Evolutionary conservation across 2,888 invertebrate genomes (phyloP).

Genomic region (Cyrtodaria siliqua): DNA sequence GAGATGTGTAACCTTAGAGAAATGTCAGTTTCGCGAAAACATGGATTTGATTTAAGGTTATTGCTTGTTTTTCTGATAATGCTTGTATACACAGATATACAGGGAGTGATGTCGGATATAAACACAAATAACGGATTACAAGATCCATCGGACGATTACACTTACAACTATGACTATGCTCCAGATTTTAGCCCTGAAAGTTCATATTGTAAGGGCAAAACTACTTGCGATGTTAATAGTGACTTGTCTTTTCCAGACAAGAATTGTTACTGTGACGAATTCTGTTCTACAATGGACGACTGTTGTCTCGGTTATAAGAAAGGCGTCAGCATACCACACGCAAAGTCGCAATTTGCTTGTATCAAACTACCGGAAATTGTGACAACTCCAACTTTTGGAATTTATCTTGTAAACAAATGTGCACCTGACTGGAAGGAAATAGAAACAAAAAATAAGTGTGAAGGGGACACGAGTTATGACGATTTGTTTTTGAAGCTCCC

Average conservation of each 20-base stretch:
- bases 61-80: too few species aligned
- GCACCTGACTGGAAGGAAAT: constrained; percentile 4
- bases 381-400: constrained; percentile 6
- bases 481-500: constrained; percentile 29
- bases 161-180: too few species aligned
- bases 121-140: too few species aligned
- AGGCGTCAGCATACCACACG: not conserved
- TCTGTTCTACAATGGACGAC: constrained; percentile 9
- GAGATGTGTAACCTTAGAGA: too few species aligned
- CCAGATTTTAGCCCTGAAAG: not conserved
- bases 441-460: not conserved
- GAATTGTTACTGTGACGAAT: constrained; percentile 26
- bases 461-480: not conserved
- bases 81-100: too few species aligned
- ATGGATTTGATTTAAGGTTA: too few species aligned
- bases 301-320: constrained; percentile 3
- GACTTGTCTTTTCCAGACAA: constrained; percentile 18
- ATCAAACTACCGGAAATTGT: constrained; percentile 8
- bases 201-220: constrained; percentile 2
- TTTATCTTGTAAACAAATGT: constrained; percentile 39
- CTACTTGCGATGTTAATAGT: not conserved
- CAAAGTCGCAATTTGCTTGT: constrained; percentile 25
- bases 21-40: too few species aligned
- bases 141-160: too few species aligned
- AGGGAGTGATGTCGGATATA: too few species aligned